phyloP scores from a whole-genome alignment of 2,888 invertebrate genomes.

The Tolmerus cingulatus region DNA sequence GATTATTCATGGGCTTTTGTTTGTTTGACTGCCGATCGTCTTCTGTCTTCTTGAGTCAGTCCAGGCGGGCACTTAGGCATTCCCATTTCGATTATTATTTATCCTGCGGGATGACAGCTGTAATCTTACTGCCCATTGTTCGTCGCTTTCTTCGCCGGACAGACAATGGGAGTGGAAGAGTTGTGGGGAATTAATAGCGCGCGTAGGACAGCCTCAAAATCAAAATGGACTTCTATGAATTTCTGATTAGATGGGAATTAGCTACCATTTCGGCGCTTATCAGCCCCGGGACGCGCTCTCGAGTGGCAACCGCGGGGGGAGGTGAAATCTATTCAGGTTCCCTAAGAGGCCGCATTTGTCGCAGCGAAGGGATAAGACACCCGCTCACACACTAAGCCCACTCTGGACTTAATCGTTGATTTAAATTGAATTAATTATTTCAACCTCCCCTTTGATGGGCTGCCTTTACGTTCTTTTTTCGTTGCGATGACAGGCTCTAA shows the following conservation, averaged over 20 bases:
- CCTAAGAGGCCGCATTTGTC: neutral
- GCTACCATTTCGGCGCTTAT: constrained; percentile 1
- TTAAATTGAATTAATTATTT: neutral
- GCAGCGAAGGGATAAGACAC: neutral
- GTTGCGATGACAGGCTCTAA: neutral
- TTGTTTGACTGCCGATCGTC: constrained; percentile 9
- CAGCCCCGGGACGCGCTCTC: neutral
- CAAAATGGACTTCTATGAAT: neutral
- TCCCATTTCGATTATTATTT: constrained; percentile 23
- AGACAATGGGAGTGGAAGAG: constrained; percentile 2
- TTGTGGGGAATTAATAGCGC: constrained; percentile 7
- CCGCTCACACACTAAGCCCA: neutral
- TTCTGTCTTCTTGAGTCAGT: neutral
- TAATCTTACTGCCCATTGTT: constrained; percentile 18
- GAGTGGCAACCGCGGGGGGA: neutral
- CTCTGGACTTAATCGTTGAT: neutral
- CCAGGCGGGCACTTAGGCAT: constrained; percentile 9
- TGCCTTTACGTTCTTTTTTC: neutral
- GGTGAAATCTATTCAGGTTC: neutral
- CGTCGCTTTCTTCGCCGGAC: neutral
- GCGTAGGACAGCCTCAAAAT: constrained; percentile 12
- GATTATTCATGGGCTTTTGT: constrained; percentile 25
- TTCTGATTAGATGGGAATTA: neutral
- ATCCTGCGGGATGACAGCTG: constrained; percentile 22
- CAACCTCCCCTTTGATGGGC: neutral